These are phyloP conservation scores for Oligia latruncula DNA, from an alignment of 2,888 invertebrate species.

Conservation along the genomic window DNA sequence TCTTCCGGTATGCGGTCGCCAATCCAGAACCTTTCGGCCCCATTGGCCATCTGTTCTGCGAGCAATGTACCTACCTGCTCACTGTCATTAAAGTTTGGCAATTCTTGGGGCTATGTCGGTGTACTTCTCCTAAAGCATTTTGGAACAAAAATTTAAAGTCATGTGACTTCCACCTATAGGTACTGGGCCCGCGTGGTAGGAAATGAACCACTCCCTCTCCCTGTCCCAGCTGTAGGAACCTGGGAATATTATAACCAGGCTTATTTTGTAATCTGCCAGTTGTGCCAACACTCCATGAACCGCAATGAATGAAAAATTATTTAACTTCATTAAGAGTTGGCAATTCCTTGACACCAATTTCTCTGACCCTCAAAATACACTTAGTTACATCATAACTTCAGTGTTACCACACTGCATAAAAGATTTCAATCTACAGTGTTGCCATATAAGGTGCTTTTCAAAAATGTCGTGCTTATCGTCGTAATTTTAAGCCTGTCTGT, in stretches of 20 bases:
- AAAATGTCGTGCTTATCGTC: conserved; percentile 20
- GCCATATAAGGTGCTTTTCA: conserved; percentile 42
- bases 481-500: conserved; percentile 10
- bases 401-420: conserved; percentile 37
- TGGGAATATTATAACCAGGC: neutral
- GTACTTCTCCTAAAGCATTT: neutral
- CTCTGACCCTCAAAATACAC: conserved; percentile 2
- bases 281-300: neutral
- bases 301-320: neutral
- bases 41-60: too few species aligned
- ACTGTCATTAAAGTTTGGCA: too few species aligned
- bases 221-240: neutral
- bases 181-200: too few species aligned
- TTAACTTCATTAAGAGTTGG: neutral
- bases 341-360: conserved; percentile 22
- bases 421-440: conserved; percentile 49
- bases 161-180: too few species aligned
- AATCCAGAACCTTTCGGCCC: too few species aligned
- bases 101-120: too few species aligned
- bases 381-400: conserved; percentile 19
- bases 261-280: neutral
- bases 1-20: too few species aligned
- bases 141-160: neutral
- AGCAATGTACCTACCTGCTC: too few species aligned
- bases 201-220: too few species aligned